Conservation (phyloP, 2,888 invertebrate genomes). For the Dolichopus griseipennis region DNA sequence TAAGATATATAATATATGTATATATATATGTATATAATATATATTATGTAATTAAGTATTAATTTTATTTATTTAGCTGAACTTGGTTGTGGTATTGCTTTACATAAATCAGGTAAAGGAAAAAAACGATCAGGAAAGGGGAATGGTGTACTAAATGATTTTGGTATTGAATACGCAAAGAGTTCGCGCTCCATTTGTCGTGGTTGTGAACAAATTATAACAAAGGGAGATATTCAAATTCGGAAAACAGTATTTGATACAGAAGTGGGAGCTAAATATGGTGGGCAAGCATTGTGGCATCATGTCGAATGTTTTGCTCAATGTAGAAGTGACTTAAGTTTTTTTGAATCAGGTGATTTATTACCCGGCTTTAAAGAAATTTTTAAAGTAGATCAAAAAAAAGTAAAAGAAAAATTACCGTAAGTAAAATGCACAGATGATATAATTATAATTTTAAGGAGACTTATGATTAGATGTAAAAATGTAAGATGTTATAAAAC, state of each 20-base stretch:
- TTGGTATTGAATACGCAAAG: slow-evolving; percentile 77
- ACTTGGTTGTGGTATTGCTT: slow-evolving; percentile 15
- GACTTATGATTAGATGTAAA: too few relatives aligned
- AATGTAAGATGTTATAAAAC: too few relatives aligned
- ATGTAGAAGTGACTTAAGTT: slow-evolving; percentile 60
- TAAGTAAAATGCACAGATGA: too few relatives aligned
- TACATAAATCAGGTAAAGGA: slow-evolving; percentile 39
- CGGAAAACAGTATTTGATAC: slow-evolving; percentile 78
- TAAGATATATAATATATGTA: slow-evolving; percentile 40
- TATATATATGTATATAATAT: slow-evolving; percentile 5
- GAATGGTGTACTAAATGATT: slow-evolving; percentile 53
- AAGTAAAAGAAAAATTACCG: slow-evolving; percentile 56
- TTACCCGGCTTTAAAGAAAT: slow-evolving; percentile 70
- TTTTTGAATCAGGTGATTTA: slow-evolving; percentile 58
- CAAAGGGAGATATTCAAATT: slow-evolving; percentile 63
- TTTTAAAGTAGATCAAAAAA: slow-evolving; percentile 59
- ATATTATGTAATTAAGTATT: too few relatives aligned
- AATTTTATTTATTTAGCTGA: slow-evolving; percentile 24
- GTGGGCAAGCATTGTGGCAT: slow-evolving; percentile 82
- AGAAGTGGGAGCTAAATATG: slow-evolving; percentile 69
- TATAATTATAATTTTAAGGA: too few relatives aligned
- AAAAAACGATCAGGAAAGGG: slow-evolving; percentile 46
- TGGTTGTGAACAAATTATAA: slow-evolving; percentile 77
- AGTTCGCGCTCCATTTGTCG: slow-evolving; percentile 70
- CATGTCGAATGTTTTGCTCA: slow-evolving; percentile 85